Evolutionary conservation across 2,797 vertebrate species (phyloP).

Genomic region (Pampus argenteus): DNA sequence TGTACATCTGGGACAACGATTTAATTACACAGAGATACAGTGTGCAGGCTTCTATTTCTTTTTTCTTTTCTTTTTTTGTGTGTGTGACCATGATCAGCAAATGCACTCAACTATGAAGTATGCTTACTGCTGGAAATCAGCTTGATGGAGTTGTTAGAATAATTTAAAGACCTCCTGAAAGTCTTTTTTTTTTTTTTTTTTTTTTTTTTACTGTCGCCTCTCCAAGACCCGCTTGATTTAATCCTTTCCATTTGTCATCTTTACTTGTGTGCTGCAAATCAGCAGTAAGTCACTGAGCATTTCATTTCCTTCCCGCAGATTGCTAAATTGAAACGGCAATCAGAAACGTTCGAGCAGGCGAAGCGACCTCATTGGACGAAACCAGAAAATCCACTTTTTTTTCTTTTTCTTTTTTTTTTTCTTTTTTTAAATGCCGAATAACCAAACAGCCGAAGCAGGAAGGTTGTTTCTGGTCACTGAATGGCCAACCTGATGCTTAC

Average conservation of each 20-base stretch:
- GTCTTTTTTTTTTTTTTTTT: constrained; percentile 21
- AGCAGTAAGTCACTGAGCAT: constrained; percentile 69
- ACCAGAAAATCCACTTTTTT: background rate
- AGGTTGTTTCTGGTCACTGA: background rate
- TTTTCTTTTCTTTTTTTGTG: background rate
- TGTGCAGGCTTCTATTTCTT: background rate
- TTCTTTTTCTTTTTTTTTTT: constrained; percentile 12
- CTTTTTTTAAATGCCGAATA: constrained; percentile 20
- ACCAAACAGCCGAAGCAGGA: background rate
- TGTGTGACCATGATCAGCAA: constrained; percentile 52
- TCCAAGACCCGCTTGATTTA: constrained; percentile 76
- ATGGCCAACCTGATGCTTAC: constrained; percentile 36
- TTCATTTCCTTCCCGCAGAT: constrained; percentile 67
- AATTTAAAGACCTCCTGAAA: constrained; percentile 77
- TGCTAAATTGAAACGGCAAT: constrained; percentile 63
- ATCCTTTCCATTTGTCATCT: constrained; percentile 82
- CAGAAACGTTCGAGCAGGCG: constrained; percentile 32
- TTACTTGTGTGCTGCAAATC: constrained; percentile 63
- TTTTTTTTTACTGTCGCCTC: constrained; percentile 53
- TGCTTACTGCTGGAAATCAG: constrained; percentile 70
- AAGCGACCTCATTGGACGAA: constrained; percentile 33
- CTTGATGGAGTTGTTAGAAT: constrained; percentile 79
- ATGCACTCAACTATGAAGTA: constrained; percentile 64
- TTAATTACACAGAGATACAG: constrained; percentile 59
- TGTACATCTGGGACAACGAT: constrained; percentile 52